Percentiles rank a stretch among this genome's conserved stretches.
phyloP scores from a whole-genome alignment of 1,140 invertebrate species.

The Atta colombica region DNA sequence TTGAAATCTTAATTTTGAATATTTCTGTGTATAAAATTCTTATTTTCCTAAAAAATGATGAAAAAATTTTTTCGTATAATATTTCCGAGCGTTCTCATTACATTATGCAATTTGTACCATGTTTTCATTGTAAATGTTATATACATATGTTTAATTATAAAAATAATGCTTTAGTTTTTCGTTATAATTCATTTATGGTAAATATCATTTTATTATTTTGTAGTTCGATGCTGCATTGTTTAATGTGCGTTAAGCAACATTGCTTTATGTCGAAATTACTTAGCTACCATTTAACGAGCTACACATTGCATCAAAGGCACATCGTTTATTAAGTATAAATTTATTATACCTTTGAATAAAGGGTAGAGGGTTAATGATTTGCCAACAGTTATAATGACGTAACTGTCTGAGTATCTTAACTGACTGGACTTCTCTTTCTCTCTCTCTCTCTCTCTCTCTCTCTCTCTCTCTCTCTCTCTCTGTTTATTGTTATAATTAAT shows the following conservation, averaged over 20 bases:
- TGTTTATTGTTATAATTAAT: slow-evolving; percentile 60
- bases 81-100: background rate
- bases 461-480: background rate
- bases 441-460: background rate
- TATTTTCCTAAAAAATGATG: background rate
- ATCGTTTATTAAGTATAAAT: slow-evolving; percentile 2
- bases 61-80: background rate
- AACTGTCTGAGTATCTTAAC: background rate
- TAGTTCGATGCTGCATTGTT: background rate
- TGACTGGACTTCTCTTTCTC: background rate
- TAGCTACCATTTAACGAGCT: slow-evolving; percentile 21
- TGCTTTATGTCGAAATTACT: slow-evolving; percentile 11
- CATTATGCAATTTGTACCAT: background rate
- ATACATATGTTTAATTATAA: slow-evolving; percentile 23
- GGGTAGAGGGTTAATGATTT: background rate
- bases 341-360: background rate
- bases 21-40: background rate
- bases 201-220: slow-evolving; percentile 5
- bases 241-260: background rate
- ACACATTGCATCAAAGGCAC: slow-evolving; percentile 1
- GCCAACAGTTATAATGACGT: background rate
- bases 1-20: slow-evolving; percentile 11
- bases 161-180: background rate
- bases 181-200: background rate
- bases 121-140: background rate